phyloP scores from a whole-genome alignment of 2,888 invertebrate species.

The Cinara cedri region DNA sequence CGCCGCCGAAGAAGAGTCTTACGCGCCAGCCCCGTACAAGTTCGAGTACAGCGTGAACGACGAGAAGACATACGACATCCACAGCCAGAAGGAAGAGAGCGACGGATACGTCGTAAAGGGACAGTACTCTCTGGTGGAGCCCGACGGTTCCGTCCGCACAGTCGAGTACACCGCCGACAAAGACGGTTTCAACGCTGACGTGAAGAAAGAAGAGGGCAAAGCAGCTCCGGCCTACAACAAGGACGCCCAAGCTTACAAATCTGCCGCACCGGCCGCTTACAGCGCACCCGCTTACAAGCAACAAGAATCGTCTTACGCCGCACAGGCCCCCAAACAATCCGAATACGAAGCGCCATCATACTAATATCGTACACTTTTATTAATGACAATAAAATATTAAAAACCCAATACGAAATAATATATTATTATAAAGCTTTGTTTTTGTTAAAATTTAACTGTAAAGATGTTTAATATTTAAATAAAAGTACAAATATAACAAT shows the following conservation, averaged over 20 bases:
- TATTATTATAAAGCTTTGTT: neutral
- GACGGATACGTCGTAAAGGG: slow-evolving; percentile 65
- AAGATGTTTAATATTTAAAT: neutral
- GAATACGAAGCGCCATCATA: slow-evolving; percentile 35
- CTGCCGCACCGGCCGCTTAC: slow-evolving; percentile 21
- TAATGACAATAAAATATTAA: neutral
- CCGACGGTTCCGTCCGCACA: slow-evolving; percentile 74
- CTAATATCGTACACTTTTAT: slow-evolving; percentile 15
- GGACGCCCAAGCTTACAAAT: neutral
- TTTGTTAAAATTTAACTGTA: neutral
- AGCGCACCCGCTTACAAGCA: slow-evolving; percentile 3
- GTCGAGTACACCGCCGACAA: slow-evolving; percentile 77
- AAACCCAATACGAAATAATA: neutral
- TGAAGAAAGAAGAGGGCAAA: slow-evolving; percentile 61
- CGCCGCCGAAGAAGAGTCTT: slow-evolving; percentile 24
- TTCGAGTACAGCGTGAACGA: slow-evolving; percentile 61
- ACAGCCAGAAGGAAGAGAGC: slow-evolving; percentile 66
- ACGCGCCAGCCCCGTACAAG: slow-evolving; percentile 40
- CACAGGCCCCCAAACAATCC: slow-evolving; percentile 1
- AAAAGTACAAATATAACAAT: neutral
- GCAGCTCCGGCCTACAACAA: slow-evolving; percentile 31
- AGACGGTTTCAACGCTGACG: slow-evolving; percentile 76
- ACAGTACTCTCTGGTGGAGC: slow-evolving; percentile 44
- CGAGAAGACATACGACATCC: slow-evolving; percentile 76
- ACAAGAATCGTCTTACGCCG: slow-evolving; percentile 15